phyloP scores from a whole-genome alignment of 2,113 vertebrate species.

The Cheirogaleus medius region DNA sequence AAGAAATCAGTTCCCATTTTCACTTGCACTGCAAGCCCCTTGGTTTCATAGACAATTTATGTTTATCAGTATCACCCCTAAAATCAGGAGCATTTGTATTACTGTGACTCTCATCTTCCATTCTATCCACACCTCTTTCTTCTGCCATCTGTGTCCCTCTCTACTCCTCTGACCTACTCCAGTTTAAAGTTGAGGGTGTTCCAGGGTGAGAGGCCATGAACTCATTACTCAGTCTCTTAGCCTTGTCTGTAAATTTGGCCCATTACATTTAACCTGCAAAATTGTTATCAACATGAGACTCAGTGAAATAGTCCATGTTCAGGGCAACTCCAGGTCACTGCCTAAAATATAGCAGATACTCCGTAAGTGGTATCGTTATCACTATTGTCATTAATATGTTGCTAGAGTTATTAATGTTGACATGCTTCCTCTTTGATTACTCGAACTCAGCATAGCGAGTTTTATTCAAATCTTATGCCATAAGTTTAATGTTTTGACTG shows the following conservation, averaged over 20 bases:
- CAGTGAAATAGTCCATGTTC: background rate
- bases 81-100: background rate
- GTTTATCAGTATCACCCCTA: background rate
- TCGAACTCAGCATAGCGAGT: background rate
- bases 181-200: background rate
- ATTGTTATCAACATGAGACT: background rate
- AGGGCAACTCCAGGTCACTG: background rate
- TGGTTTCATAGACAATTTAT: background rate
- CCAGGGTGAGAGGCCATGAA: accelerated
- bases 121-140: accelerated
- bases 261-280: background rate
- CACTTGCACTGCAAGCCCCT: background rate
- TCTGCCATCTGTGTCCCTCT: background rate
- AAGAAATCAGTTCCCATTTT: background rate
- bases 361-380: background rate
- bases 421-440: background rate
- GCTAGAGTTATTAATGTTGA: no score
- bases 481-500: background rate
- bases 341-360: background rate
- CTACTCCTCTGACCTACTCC: accelerated
- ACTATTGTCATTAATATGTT: background rate
- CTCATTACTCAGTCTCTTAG: background rate
- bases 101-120: background rate
- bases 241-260: background rate
- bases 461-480: background rate